phyloP scores from a whole-genome alignment of 2,113 vertebrate genomes.

The Carlito syrichta region DNA sequence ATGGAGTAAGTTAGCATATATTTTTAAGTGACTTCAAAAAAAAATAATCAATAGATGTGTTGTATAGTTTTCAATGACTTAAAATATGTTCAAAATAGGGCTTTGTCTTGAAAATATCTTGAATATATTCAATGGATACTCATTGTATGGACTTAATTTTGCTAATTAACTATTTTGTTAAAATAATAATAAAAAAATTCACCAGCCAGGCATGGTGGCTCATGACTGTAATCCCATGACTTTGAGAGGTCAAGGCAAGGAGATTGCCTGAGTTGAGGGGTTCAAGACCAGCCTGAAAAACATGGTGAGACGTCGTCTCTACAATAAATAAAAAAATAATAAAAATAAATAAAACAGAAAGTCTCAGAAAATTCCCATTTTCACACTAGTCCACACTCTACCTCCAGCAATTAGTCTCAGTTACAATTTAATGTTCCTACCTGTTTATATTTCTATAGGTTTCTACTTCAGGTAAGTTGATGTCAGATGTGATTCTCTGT shows the following conservation, averaged over 20 bases:
- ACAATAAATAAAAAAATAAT: too few species aligned
- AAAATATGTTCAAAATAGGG: not conserved
- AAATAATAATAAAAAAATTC: too few species aligned
- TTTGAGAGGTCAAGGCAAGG: too few species aligned
- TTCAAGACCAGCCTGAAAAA: too few species aligned
- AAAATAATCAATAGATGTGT: not conserved
- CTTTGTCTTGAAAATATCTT: not conserved
- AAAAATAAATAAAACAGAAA: too few species aligned
- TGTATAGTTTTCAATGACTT: not conserved
- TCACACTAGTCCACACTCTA: not conserved
- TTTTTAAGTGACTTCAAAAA: not conserved
- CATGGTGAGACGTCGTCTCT: too few species aligned
- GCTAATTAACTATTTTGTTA: not conserved
- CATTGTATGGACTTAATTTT: not conserved
- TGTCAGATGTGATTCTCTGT: not conserved
- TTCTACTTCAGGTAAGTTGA: too few species aligned
- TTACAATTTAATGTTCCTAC: not conserved
- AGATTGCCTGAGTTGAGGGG: too few species aligned
- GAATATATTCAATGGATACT: not conserved
- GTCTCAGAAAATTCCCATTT: not conserved
- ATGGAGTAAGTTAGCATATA: too few species aligned
- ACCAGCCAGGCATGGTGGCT: too few species aligned
- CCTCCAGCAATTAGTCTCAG: not conserved
- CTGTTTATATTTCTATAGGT: rapidly evolving
- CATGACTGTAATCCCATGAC: too few species aligned